These are phyloP conservation scores for Pseudorasbora parva DNA, from an alignment of 2,113 vertebrate species.

Conservation along the genomic window DNA sequence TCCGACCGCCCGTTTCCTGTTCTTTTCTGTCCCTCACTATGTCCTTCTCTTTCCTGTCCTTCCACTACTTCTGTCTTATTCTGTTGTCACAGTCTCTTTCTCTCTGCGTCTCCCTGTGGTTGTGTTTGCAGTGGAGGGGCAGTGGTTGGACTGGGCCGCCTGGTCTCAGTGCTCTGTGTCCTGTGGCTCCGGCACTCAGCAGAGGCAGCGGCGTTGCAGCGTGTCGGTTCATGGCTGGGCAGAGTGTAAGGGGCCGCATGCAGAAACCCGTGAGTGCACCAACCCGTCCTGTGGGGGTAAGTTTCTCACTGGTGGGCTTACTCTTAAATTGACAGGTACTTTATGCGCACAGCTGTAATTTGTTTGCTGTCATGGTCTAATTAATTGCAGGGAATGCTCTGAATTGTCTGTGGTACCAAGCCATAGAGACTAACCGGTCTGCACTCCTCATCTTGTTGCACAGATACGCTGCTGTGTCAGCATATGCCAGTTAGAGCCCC, in stretches of 20 bases:
- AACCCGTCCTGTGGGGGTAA: slow-evolving; percentile 88
- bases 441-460: slow-evolving; percentile 6
- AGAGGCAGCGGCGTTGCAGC: slow-evolving; percentile 90
- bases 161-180: slow-evolving; percentile 92
- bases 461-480: slow-evolving; percentile 20
- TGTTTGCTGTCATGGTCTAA: slow-evolving; percentile 35
- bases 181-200: slow-evolving; percentile 89
- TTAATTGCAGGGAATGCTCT: slow-evolving; percentile 13
- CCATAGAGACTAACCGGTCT: neutral
- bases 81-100: slow-evolving; percentile 10
- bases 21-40: slow-evolving; percentile 33
- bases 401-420: slow-evolving; percentile 19
- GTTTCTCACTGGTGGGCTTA: slow-evolving; percentile 34
- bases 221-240: slow-evolving; percentile 89
- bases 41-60: neutral
- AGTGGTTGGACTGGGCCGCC: slow-evolving; percentile 95
- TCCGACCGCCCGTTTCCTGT: neutral
- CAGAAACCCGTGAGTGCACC: slow-evolving; percentile 88
- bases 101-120: slow-evolving; percentile 63
- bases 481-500: slow-evolving; percentile 13
- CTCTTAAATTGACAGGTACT: slow-evolving; percentile 23
- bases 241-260: slow-evolving; percentile 88
- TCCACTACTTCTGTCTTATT: neutral
- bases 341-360: slow-evolving; percentile 20
- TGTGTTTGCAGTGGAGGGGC: slow-evolving; percentile 87